Conservation (phyloP, 1,140 invertebrate species). For the Drosophila prosaltans region DNA sequence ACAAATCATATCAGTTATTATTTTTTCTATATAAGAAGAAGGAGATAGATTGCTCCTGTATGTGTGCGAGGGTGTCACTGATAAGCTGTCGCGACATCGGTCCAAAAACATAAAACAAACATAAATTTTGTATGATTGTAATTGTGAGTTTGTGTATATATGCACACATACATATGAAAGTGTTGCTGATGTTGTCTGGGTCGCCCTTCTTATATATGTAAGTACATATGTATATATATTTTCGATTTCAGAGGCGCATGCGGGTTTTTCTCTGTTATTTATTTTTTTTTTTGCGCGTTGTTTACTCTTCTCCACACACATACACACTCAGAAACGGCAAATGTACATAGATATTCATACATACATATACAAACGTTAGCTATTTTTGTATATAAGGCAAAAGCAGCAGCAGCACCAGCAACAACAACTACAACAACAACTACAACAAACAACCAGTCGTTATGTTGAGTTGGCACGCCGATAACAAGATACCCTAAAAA, state of each 20-base stretch:
- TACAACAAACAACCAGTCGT: constrained; percentile 5
- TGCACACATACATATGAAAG: not conserved
- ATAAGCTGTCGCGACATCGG: constrained; percentile 49
- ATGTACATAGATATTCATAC: constrained; percentile 26
- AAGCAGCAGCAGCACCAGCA: constrained; percentile 64
- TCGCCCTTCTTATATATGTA: constrained; percentile 40
- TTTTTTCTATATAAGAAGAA: not conserved
- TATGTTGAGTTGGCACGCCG: not conserved
- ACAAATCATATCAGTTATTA: constrained; percentile 47
- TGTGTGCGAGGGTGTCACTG: constrained; percentile 29
- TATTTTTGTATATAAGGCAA: constrained; percentile 60
- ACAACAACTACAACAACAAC: constrained; percentile 12
- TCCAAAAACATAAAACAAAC: constrained; percentile 50
- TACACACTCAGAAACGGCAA: constrained; percentile 18
- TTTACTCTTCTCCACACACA: constrained; percentile 54
- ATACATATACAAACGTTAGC: constrained; percentile 20
- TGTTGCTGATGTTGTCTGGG: constrained; percentile 67
- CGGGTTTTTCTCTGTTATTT: constrained; percentile 50
- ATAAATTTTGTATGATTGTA: constrained; percentile 39
- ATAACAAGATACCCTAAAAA: not conserved
- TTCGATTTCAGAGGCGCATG: constrained; percentile 52
- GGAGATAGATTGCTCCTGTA: not conserved
- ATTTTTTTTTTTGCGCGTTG: constrained; percentile 51
- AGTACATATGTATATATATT: not conserved
- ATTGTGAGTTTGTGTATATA: constrained; percentile 17